Percentiles rank a stretch among this genome's conserved stretches.
These are phyloP conservation scores for Crypturellus tataupa DNA, from an alignment of 2,797 vertebrate genomes.

Conservation along the genomic window DNA sequence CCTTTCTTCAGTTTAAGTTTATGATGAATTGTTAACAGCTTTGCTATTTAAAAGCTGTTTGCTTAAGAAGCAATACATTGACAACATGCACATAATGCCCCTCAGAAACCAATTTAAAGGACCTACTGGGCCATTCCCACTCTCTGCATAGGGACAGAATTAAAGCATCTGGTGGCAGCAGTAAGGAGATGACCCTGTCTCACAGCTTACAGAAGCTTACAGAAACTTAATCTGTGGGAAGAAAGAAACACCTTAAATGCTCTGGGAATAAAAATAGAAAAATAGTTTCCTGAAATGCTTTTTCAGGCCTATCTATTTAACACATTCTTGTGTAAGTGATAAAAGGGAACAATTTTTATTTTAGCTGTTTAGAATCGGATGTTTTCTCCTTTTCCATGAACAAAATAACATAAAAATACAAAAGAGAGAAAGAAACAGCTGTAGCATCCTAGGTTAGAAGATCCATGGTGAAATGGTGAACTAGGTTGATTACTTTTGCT, in stretches of 20 bases:
- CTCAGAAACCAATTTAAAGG: not conserved
- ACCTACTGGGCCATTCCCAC: not conserved
- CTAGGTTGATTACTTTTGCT: not conserved
- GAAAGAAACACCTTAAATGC: not conserved
- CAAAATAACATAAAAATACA: too few relatives aligned
- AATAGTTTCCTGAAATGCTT: not conserved
- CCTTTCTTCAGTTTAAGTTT: not conserved
- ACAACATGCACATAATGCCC: not conserved
- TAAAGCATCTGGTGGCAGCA: not conserved
- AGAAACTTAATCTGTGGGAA: not conserved
- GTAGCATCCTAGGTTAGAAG: not conserved
- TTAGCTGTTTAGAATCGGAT: not conserved
- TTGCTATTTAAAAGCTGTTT: not conserved
- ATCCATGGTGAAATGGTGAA: not conserved
- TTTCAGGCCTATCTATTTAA: rapidly evolving
- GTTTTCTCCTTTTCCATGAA: not conserved
- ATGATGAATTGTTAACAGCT: not conserved
- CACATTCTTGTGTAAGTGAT: not conserved
- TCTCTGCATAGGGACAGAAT: not conserved
- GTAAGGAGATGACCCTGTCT: not conserved
- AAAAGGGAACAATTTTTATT: not conserved
- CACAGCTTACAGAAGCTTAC: not conserved
- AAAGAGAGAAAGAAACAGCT: not conserved
- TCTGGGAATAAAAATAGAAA: not conserved
- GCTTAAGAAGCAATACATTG: not conserved